phyloP scores from a whole-genome alignment of 2,113 vertebrate species.

The Thamnaconus septentrionalis region DNA sequence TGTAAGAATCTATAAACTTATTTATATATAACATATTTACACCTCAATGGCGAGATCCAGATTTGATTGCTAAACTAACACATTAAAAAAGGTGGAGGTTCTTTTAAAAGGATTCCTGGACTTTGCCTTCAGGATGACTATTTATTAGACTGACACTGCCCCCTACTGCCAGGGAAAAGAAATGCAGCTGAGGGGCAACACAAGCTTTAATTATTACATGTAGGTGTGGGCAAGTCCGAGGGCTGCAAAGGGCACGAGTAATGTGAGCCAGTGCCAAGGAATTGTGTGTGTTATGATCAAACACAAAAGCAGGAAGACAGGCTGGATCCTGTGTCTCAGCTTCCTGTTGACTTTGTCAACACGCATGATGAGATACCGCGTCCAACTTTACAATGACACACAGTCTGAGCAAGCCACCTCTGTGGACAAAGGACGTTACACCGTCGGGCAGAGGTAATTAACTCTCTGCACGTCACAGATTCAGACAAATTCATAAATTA shows the following conservation, averaged over 20 bases:
- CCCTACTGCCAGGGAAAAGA: slow-evolving; percentile 36
- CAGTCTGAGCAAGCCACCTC: slow-evolving; percentile 1
- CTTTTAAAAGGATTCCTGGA: neutral
- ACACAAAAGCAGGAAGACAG: slow-evolving; percentile 19
- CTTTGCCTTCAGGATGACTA: neutral
- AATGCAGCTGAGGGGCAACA: slow-evolving; percentile 27
- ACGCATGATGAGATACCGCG: slow-evolving; percentile 30
- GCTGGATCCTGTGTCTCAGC: slow-evolving; percentile 23
- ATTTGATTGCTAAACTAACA: neutral
- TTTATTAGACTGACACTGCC: slow-evolving; percentile 25
- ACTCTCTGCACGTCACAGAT: no score
- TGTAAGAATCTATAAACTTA: no score
- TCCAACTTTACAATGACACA: slow-evolving; percentile 2
- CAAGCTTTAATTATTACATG: neutral
- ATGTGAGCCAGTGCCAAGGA: slow-evolving; percentile 16
- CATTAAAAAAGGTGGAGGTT: neutral
- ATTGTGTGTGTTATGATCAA: slow-evolving; percentile 20
- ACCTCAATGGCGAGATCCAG: neutral
- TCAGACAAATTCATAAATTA: no score
- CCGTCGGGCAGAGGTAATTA: no score
- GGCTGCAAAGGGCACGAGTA: slow-evolving; percentile 2
- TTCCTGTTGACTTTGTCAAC: slow-evolving; percentile 45
- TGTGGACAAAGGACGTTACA: no score
- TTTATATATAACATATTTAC: no score
- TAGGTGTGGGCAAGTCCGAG: neutral